Evolutionary conservation across 2,888 invertebrate species (phyloP), one percentile per base, ranked within the genome.

Genomic region (Patella pellucida): DNA sequence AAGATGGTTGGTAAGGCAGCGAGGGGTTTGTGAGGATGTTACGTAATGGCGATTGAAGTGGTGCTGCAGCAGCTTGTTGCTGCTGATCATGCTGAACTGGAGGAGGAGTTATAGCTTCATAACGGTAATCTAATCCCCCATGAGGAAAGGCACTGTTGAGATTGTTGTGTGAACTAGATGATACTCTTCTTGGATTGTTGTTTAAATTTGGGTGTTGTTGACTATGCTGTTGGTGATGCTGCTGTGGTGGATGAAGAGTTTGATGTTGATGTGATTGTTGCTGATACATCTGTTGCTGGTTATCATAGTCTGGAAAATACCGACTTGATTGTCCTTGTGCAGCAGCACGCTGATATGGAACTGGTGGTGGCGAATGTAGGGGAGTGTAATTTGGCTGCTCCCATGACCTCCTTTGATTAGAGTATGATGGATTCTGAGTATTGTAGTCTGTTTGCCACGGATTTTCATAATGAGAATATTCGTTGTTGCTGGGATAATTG

Each of bases 211-310:
- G 23, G 62, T 62, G 19, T 23, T 62, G 62, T 12, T 62, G 62
- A 62, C 23, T 62, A 62, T 62, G 62, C 19, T 62, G 19, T 62
- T 62, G 62, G 23, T 62, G 62, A 23, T 19, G 62, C 14, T 19
- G 23, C 19, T 23, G 19, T 12, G 14, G 11, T 0, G 23, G 62
- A 62, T 19, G 23, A 12, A 23, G 23, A 3, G 23, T 62, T 62
- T 19, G 62, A 23, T 62, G 62, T 23, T 23, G 23, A 23, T 62
- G 19, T 19, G 62, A 23, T 62, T 62, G 62, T 23, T 51, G 27
- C 69, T 71, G 74, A 52, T 68, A 56, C 52, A 74, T 69, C 71
- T 76, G 76, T n/a, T 73, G 73, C 62, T 70, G 73, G 14, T 76
- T 76, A 52, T 62, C 41, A 27, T 56, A 56, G 14, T 31, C 72